Evolutionary conservation across 1,140 invertebrate genomes (phyloP), one percentile per base, ranked within the genome.

Genomic region (Plectus sambesii): DNA sequence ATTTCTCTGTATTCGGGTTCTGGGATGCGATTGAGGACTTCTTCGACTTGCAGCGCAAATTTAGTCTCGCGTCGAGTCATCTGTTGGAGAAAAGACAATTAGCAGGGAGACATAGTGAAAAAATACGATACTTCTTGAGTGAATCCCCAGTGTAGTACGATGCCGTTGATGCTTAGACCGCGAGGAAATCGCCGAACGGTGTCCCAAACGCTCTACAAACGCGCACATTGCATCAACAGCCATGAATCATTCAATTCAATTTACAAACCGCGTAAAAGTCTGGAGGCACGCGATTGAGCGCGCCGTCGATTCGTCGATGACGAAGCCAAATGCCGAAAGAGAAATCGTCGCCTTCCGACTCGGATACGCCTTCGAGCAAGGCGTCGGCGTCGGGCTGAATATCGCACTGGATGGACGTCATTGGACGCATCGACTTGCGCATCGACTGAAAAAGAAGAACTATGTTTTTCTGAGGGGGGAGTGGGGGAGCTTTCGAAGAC

Each of bases 41-140:
- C 86, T 72, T 99, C 94, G 1, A 98, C 89, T 51, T 88, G 85
- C 5, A 98, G 71, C 0, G 93, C 93, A 74, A 98, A 99, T 74
- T 99, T 99, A 49, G 98, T 74, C 72, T 99, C 94, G 26, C 88
- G 87, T 0, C 89, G 80, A 3, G 93, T 98, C 93, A 99, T 98
- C 79, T 79, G 52, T 30, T 48, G 58, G 59, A 19, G 35, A 12
- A 47, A 51, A 50, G 20, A 15, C 9, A 48, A 9, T 17, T 47
- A 15, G 8, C 20, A 49, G 8, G 8, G 23, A n/a, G n/a, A 37
- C 6, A 6, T 27, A 52, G 8, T 24, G 42, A 50, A 42, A 15
- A n/a, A 47, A 49, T 27, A 50, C 12, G 42, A 30, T 15, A 61
- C 62, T 43, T 63, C 62, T 51, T 65, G 63, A 9, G 65, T 66